Conservation (phyloP, 2,797 vertebrate genomes). For the Semotilus atromaculatus region DNA sequence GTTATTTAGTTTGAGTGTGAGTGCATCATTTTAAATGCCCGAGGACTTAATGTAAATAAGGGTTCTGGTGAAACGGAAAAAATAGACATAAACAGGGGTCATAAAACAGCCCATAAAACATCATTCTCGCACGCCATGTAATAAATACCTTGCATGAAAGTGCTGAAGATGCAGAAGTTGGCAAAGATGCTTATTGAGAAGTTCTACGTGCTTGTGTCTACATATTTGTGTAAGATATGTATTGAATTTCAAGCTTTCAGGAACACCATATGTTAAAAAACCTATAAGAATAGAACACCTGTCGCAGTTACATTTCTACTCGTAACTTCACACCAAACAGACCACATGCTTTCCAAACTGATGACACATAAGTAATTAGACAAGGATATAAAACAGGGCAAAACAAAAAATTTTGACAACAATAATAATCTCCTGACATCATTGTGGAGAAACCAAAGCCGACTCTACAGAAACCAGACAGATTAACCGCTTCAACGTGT, state of each 20-base stretch:
- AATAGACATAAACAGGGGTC: neutral
- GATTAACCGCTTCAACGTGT: neutral
- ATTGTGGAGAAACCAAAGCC: neutral
- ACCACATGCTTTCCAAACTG: neutral
- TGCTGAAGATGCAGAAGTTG: neutral
- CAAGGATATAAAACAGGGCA: neutral
- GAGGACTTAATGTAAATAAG: neutral
- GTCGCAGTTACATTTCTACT: neutral
- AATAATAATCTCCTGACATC: neutral
- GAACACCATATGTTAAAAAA: neutral
- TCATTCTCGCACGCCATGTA: neutral
- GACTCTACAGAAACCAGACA: neutral
- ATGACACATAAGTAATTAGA: constrained; percentile 4
- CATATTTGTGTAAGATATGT: constrained; percentile 21
- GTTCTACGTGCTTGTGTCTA: neutral
- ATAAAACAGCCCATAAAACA: constrained; percentile 20
- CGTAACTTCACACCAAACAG: neutral
- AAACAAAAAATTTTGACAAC: constrained; percentile 4
- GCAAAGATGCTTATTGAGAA: neutral
- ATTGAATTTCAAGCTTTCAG: constrained; percentile 24
- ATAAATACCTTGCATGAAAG: neutral
- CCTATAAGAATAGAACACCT: neutral
- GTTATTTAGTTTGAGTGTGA: neutral
- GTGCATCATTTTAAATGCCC: neutral
- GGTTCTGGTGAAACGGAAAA: neutral